Conservation (phyloP, 2,888 invertebrate species). For the Deilephila elpenor region DNA sequence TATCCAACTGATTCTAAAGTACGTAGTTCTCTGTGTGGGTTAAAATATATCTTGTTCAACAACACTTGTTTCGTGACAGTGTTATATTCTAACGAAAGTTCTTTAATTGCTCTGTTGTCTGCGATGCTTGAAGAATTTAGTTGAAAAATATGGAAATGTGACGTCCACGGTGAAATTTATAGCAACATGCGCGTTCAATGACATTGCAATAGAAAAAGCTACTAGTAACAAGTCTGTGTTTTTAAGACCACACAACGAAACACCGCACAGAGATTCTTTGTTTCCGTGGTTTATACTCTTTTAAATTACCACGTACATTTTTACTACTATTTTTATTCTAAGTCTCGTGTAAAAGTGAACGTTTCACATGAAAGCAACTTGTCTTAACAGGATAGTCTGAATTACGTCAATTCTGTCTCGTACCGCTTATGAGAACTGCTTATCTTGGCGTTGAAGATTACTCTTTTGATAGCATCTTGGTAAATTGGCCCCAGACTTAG, state of each 20-base stretch:
- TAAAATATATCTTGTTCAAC: background rate
- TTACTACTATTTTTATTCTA: conserved; percentile 19
- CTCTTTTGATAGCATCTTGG: conserved; percentile 1
- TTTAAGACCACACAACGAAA: conserved; percentile 7
- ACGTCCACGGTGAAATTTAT: conserved; percentile 14
- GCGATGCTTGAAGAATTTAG: conserved; percentile 16
- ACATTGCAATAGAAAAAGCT: conserved; percentile 4
- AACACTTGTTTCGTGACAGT: conserved; percentile 6
- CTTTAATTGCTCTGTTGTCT: conserved; percentile 10
- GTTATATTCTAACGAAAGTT: conserved; percentile 20
- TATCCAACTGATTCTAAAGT: conserved; percentile 33
- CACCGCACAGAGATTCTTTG: conserved; percentile 12
- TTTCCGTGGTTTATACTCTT: conserved; percentile 8
- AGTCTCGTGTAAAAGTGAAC: conserved; percentile 11
- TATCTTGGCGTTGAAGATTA: background rate
- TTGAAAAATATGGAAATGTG: conserved; percentile 20
- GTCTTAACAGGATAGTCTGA: conserved; percentile 20
- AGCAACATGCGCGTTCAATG: conserved; percentile 12
- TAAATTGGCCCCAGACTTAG: conserved; percentile 17
- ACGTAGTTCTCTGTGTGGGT: conserved; percentile 31
- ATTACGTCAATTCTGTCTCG: conserved; percentile 19
- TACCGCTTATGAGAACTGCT: conserved; percentile 22
- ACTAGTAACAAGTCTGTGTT: background rate
- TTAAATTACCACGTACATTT: background rate
- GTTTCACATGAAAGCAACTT: conserved; percentile 7